Evolutionary conservation across 2,797 vertebrate genomes (phyloP).

Genomic region (Acomys russatus): DNA sequence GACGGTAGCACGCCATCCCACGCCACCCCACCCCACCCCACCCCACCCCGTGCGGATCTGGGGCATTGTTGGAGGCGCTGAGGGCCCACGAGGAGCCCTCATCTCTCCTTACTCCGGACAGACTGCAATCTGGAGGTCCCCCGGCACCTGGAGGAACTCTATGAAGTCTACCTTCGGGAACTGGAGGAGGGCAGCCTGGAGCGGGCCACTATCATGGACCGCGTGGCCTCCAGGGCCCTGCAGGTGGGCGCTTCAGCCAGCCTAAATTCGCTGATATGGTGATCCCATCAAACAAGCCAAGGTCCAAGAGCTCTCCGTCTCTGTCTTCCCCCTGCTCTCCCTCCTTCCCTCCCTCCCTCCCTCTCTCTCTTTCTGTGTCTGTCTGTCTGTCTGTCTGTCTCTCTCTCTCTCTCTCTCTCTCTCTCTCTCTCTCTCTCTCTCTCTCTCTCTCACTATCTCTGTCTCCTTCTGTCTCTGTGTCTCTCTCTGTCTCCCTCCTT

Average conservation of each 20-base stretch:
- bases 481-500: no score
- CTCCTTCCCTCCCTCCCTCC: neutral
- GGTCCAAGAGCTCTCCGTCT: no score
- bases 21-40: no score
- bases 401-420: neutral
- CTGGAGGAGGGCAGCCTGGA: constrained; percentile 92
- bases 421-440: neutral
- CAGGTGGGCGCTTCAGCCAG: constrained; percentile 87
- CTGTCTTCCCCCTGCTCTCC: neutral
- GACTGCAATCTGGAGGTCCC: constrained; percentile 93
- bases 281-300: neutral
- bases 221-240: constrained; percentile 88
- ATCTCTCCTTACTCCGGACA: constrained; percentile 75
- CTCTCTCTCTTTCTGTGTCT: no score
- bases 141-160: constrained; percentile 92
- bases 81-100: neutral
- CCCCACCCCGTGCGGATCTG: no score
- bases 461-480: no score
- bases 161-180: constrained; percentile 92
- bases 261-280: neutral
- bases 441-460: no score
- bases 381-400: no score
- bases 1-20: constrained; percentile 84
- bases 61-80: accelerated
- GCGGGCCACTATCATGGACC: constrained; percentile 91